Evolutionary conservation across 2,888 invertebrate genomes (phyloP).

Genomic region (Xylophagus ater): DNA sequence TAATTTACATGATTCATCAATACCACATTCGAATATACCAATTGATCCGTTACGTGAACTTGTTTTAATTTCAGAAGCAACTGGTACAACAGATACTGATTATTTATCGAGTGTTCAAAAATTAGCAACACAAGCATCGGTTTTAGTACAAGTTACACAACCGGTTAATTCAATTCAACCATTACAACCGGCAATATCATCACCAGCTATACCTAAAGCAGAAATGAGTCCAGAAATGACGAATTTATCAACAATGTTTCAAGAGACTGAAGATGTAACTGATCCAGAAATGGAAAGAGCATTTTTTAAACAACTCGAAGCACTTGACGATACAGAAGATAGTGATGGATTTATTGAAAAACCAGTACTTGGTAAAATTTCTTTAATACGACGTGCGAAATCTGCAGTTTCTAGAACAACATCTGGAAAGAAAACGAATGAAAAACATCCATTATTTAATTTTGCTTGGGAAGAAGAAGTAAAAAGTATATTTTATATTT

Average conservation of each 20-base stretch:
- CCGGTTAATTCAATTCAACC: constrained; percentile 17
- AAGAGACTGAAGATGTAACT: constrained; percentile 35
- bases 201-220: constrained; percentile 6
- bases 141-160: constrained; percentile 43
- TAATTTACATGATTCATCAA: no score
- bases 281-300: constrained; percentile 36
- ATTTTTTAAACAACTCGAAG: constrained; percentile 36
- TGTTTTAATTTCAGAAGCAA: constrained; percentile 45
- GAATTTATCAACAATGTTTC: constrained; percentile 24
- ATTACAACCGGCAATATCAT: background rate
- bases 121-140: constrained; percentile 51
- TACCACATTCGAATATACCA: constrained; percentile 8
- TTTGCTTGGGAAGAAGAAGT: constrained; percentile 20
- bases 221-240: constrained; percentile 11
- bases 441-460: constrained; percentile 19
- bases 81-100: constrained; percentile 24
- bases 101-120: constrained; percentile 43
- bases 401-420: constrained; percentile 41
- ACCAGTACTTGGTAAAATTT: constrained; percentile 55
- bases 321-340: constrained; percentile 36
- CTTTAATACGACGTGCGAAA: constrained; percentile 54
- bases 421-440: constrained; percentile 15
- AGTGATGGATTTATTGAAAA: constrained; percentile 42
- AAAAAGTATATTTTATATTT: background rate
- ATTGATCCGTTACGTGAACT: constrained; percentile 53